Evolutionary conservation across 2,888 invertebrate species (phyloP).

Genomic region (Monoplex corrugatus): DNA sequence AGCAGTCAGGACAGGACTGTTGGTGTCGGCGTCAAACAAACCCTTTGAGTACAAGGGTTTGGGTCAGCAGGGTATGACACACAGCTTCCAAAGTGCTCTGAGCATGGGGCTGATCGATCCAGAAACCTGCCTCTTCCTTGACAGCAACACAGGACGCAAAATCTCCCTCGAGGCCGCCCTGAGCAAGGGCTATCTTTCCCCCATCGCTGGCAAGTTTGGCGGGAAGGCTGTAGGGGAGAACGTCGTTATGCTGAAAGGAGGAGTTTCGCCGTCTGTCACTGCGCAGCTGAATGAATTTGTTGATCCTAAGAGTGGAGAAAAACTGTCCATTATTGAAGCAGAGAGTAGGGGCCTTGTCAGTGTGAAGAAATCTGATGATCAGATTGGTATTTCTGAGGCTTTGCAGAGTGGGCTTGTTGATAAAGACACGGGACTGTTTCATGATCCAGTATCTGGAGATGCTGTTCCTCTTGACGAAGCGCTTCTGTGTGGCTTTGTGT

Average conservation of each 20-base stretch:
- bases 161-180: conserved; percentile 90
- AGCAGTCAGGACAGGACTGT: conserved; percentile 83
- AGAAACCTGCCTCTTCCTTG: conserved; percentile 87
- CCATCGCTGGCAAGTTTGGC: conserved; percentile 70
- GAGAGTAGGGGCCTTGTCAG: conserved; percentile 59
- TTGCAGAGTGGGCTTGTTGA: conserved; percentile 87
- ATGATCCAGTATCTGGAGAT: conserved; percentile 68
- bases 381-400: conserved; percentile 86
- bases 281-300: conserved; percentile 57
- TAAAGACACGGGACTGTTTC: conserved; percentile 67
- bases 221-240: conserved; percentile 62
- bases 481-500: conserved; percentile 50
- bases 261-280: conserved; percentile 57
- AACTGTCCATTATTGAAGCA: conserved; percentile 61
- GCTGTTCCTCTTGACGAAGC: conserved; percentile 73
- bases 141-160: conserved; percentile 85
- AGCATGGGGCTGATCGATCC: conserved; percentile 90
- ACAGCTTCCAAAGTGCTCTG: conserved; percentile 86
- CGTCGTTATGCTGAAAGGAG: conserved; percentile 72
- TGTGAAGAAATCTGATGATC: conserved; percentile 89
- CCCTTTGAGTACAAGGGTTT: conserved; percentile 73
- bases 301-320: conserved; percentile 60
- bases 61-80: conserved; percentile 73
- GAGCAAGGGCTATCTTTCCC: conserved; percentile 79
- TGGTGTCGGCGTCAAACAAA: conserved; percentile 67